These are phyloP conservation scores for Euplexia lucipara DNA, from an alignment of 2,888 invertebrate species.

Conservation along the genomic window DNA sequence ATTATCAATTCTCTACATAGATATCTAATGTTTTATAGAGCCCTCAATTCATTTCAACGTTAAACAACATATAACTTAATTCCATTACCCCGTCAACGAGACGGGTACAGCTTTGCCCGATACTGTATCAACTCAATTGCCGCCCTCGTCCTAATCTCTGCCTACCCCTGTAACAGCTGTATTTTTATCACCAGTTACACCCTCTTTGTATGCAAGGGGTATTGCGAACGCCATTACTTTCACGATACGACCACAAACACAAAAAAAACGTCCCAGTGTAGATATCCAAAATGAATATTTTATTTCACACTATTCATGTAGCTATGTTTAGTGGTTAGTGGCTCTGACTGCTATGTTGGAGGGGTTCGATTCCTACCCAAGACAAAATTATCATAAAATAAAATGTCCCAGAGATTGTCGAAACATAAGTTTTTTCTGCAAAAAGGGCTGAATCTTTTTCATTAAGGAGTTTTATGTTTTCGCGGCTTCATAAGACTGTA, in stretches of 20 bases:
- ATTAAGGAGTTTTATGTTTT: too few relatives aligned
- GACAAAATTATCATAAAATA: too few relatives aligned
- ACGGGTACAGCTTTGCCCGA: constrained; percentile 15
- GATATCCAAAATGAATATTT: constrained; percentile 28
- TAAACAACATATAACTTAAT: constrained; percentile 9
- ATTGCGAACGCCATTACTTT: constrained; percentile 31
- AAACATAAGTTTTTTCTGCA: too few relatives aligned
- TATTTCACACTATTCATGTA: constrained; percentile 12
- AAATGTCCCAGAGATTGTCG: too few relatives aligned
- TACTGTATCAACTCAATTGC: constrained; percentile 23
- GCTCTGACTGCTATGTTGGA: too few relatives aligned
- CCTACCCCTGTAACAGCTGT: constrained; percentile 26
- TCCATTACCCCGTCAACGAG: constrained; percentile 2
- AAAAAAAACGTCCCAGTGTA: constrained; percentile 10
- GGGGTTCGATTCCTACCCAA: too few relatives aligned
- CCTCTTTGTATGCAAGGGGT: constrained; percentile 24
- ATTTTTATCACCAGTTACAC: constrained; percentile 28
- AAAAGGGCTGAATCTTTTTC: too few relatives aligned
- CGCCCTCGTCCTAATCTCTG: constrained; percentile 24
- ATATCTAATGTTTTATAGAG: too few relatives aligned
- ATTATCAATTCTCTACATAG: too few relatives aligned
- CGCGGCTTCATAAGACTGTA: too few relatives aligned
- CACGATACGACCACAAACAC: neutral
- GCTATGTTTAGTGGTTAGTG: too few relatives aligned
- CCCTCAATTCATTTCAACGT: too few relatives aligned